Evolutionary conservation across 2,113 vertebrate species (phyloP).

Genomic region (Seriola dumerili): DNA sequence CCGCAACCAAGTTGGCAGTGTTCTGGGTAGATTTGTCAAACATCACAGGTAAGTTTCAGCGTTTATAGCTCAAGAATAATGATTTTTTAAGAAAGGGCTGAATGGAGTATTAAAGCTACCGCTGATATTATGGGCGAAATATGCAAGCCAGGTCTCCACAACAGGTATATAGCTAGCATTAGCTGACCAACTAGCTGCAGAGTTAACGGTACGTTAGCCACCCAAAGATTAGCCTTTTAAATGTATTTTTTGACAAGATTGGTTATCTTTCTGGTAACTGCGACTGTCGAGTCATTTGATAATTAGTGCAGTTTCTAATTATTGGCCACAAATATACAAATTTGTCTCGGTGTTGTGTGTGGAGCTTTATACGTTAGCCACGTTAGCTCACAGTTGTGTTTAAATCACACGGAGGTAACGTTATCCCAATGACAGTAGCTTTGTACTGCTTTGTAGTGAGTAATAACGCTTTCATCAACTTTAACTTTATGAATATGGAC

Average conservation of each 20-base stretch:
- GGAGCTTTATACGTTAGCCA: not conserved
- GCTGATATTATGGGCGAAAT: not conserved
- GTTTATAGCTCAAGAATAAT: not conserved
- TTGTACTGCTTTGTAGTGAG: too few relatives aligned
- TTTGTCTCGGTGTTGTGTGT: not conserved
- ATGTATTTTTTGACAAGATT: not conserved
- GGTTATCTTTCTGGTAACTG: not conserved
- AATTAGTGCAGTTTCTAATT: rapidly evolving
- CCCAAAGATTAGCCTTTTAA: not conserved
- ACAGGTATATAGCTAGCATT: conserved; percentile 29
- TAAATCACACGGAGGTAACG: not conserved
- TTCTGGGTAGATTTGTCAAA: conserved; percentile 39
- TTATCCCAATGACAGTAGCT: not conserved
- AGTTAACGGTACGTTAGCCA: conserved; percentile 48
- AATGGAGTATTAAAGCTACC: not conserved
- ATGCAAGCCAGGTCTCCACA: not conserved
- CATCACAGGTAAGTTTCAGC: conserved; percentile 53
- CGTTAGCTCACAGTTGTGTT: not conserved
- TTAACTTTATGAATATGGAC: not conserved
- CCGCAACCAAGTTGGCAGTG: conserved; percentile 67
- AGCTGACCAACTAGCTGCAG: conserved; percentile 44
- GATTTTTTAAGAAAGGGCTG: too few relatives aligned
- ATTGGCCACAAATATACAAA: rapidly evolving
- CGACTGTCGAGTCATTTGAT: not conserved
- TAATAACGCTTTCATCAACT: not conserved